A percentile compares a stretch with the other conserved stretches of the same genome.
phyloP scores from a whole-genome alignment of 2,113 vertebrate species.

The Semicossyphus pulcher region DNA sequence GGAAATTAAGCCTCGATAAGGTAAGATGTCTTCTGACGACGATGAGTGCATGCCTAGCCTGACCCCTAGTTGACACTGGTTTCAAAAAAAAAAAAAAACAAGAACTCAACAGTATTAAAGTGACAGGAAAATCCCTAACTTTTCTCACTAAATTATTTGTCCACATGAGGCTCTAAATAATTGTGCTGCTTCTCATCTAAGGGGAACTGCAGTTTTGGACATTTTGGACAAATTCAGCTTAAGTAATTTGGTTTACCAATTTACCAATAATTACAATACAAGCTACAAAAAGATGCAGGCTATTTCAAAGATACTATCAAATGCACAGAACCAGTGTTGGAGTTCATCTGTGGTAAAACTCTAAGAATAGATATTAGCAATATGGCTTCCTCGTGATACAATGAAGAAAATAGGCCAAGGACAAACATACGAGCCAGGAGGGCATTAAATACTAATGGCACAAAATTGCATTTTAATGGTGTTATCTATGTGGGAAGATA shows the following conservation, averaged over 20 bases:
- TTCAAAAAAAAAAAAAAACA: no score
- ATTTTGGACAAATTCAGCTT: no score
- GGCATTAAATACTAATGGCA: not conserved
- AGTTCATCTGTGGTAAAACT: slow-evolving; percentile 38
- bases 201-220: no score
- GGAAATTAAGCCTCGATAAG: not conserved
- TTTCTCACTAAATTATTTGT: not conserved
- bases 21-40: not conserved
- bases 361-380: slow-evolving; percentile 50
- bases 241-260: no score
- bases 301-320: slow-evolving; percentile 35
- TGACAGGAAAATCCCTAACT: not conserved
- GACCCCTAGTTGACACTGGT: not conserved
- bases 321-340: slow-evolving; percentile 36
- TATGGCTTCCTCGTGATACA: slow-evolving; percentile 33
- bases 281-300: slow-evolving; percentile 8
- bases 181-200: not conserved
- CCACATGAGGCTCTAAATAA: not conserved
- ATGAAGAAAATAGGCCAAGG: not conserved
- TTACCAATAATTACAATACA: no score
- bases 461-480: not conserved
- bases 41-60: not conserved
- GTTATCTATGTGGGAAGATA: not conserved
- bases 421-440: not conserved
- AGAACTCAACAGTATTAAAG: not conserved